Base-by-base conservation (phyloP, 1,140 invertebrate species). In the Calycopis cecrops region DNA sequence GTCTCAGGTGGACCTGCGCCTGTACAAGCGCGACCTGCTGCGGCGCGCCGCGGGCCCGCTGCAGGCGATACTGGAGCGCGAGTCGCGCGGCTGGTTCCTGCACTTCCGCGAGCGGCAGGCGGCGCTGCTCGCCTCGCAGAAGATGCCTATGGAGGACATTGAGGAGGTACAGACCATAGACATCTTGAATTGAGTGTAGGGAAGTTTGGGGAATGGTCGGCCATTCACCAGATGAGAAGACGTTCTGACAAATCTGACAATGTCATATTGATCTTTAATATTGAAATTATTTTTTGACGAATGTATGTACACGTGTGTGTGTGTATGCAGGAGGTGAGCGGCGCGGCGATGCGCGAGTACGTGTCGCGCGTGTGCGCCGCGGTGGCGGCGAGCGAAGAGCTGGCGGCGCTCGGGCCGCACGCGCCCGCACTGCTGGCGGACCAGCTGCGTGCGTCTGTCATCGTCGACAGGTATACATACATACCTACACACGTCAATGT, bases 21-120 rank as follows among this genome's bases (percentile, higher is more conserved):
- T 96, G 35, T 96, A 95, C 84, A 93, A 92, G 65, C 91, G 93
- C 71, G 95, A 95, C 71, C 87, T 97, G 35, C 93, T 97, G 85
- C 92, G 94, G 50, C 93, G 94, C 75, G 94, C 94, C n/a, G 82
- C 96, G 53, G 92, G 93, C 0, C 89, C 93, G 34, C 86, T 98
- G 8, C 91, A 95, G 40, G 89, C 91, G 21, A 94, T 97, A 59
- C 82, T 98, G 61, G 96, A 98, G 77, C 91, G 93, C 50, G 96
- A 97, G 87, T 93, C 96, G 0, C 91, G 95, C 59, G 96, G 96
- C 48, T 98, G 97, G 96, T 97, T 97, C 86, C 85, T 98, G 52
- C 95, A 96, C 78, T 98, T 96, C 79, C 90, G 96, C n/a, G 96
- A 97, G 84, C 92, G 95, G 67, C 89, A 96, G 34, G 96, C 97